Conservation (phyloP, 2,888 invertebrate genomes). For the Himalopsyche japonica region DNA sequence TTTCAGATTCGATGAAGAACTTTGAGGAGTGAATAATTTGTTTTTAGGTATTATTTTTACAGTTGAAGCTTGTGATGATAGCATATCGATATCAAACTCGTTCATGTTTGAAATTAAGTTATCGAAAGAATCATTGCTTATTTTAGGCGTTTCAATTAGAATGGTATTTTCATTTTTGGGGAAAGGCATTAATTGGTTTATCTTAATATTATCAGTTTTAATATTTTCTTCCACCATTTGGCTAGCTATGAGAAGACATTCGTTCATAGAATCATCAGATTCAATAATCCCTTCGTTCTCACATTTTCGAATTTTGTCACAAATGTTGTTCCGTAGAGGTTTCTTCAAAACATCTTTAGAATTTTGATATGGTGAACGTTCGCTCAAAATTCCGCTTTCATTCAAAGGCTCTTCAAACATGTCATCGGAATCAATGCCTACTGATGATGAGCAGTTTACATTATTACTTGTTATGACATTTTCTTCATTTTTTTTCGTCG, state of each 20-base stretch:
- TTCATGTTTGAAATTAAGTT: conserved; percentile 54
- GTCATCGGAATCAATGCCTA: neutral
- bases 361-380: neutral
- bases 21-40: neutral
- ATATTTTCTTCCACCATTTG: conserved; percentile 54
- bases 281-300: conserved; percentile 43
- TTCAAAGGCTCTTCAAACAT: neutral
- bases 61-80: conserved; percentile 51
- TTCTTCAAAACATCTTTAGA: neutral
- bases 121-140: conserved; percentile 57
- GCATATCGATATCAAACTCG: conserved; percentile 53
- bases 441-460: neutral
- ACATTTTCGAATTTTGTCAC: conserved; percentile 22
- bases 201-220: conserved; percentile 43
- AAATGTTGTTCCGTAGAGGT: conserved; percentile 7
- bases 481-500: conserved; percentile 2
- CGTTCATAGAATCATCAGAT: conserved; percentile 60
- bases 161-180: conserved; percentile 40
- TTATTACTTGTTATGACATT: neutral
- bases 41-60: neutral
- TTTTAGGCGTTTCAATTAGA: conserved; percentile 45
- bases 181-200: conserved; percentile 41
- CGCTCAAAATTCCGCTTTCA: neutral
- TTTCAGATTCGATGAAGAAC: neutral
- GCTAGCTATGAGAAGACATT: conserved; percentile 55